A percentile compares a stretch with the other conserved stretches of the same genome.
Conservation (phyloP, 2,113 vertebrate species). For the Pimephales promelas region DNA sequence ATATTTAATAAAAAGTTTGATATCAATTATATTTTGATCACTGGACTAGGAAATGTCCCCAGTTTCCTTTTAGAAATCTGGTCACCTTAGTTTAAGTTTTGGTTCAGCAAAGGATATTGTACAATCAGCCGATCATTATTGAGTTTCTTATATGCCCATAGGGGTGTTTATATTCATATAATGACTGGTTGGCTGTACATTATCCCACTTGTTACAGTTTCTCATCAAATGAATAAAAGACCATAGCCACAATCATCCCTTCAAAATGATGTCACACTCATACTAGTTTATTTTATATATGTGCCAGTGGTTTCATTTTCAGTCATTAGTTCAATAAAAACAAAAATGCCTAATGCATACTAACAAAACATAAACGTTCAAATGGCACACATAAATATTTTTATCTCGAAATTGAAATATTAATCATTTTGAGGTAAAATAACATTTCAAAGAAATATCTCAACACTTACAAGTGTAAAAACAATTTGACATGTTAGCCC, state of each 20-base stretch:
- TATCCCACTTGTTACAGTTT: background rate
- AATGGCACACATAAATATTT: background rate
- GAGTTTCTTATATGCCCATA: background rate
- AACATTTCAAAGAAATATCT: background rate
- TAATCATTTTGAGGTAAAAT: background rate
- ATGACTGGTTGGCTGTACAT: background rate
- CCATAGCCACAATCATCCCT: background rate
- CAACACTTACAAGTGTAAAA: background rate
- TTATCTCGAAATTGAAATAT: background rate
- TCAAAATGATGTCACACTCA: slow-evolving; percentile 49
- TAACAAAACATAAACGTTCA: background rate
- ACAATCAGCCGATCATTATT: background rate
- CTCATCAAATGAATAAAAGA: background rate
- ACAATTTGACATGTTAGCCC: background rate
- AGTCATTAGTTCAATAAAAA: background rate
- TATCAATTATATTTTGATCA: background rate
- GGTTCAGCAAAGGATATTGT: background rate
- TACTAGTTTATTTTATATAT: slow-evolving; percentile 45
- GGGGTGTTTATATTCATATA: background rate
- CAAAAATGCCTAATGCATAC: background rate
- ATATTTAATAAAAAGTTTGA: background rate
- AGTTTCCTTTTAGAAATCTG: background rate
- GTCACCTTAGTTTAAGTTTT: background rate
- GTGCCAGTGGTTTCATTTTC: background rate
- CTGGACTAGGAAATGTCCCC: background rate